These are phyloP conservation scores for Ptychochromis oligacanthus DNA, from an alignment of 2,113 vertebrate genomes.

Conservation along the genomic window DNA sequence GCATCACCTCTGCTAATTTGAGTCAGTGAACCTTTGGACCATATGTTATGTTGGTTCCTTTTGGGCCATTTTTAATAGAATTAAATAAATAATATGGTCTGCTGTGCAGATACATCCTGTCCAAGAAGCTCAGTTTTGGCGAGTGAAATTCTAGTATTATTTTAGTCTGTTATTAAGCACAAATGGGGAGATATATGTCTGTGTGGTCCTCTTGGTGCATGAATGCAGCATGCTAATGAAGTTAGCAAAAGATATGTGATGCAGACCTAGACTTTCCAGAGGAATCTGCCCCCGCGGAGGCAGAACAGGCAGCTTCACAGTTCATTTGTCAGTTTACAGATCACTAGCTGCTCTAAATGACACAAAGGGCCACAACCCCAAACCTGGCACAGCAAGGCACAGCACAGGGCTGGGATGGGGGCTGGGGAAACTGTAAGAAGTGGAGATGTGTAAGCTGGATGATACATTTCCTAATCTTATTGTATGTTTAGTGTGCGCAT, in stretches of 20 bases:
- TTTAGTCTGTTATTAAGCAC: too few species aligned
- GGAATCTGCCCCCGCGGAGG: not conserved
- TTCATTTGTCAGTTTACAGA: constrained; percentile 41
- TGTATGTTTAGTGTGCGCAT: not conserved
- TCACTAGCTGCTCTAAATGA: constrained; percentile 26
- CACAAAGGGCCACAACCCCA: not conserved
- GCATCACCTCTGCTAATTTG: not conserved
- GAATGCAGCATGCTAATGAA: not conserved
- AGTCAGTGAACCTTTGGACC: not conserved
- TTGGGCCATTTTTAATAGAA: not conserved
- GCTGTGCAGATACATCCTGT: not conserved
- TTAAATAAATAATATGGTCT: not conserved
- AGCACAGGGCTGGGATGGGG: not conserved
- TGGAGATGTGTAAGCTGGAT: not conserved
- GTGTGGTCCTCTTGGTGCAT: not conserved
- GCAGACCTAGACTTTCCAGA: not conserved
- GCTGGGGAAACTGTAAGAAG: not conserved
- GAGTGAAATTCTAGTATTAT: too few species aligned
- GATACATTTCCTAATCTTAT: not conserved
- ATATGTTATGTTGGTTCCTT: not conserved
- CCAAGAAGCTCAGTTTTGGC: too few species aligned
- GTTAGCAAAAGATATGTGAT: too few species aligned
- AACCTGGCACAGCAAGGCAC: not conserved
- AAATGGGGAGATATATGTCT: not conserved
- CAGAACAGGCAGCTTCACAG: constrained; percentile 10